A percentile compares a stretch with the other conserved stretches of the same genome.
phyloP scores from a whole-genome alignment of 2,888 invertebrate genomes.

The Limenitis camilla region DNA sequence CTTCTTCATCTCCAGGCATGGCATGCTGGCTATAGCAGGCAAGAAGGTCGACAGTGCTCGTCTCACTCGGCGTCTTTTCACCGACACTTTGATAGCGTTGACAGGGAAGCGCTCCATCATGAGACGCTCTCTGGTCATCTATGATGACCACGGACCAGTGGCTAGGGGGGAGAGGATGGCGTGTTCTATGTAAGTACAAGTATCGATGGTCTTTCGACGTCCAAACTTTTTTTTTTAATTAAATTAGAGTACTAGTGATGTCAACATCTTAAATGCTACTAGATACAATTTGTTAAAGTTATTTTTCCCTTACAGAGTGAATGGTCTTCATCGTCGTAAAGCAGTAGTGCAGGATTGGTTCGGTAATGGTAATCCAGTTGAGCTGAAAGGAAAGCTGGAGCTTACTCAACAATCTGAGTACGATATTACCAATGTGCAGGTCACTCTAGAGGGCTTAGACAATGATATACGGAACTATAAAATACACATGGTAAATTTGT shows the following conservation, averaged over 20 bases:
- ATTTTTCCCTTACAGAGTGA: too few species aligned
- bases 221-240: too few species aligned
- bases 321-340: slow-evolving; percentile 83
- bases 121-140: slow-evolving; percentile 88
- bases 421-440: slow-evolving; percentile 85
- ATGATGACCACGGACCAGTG: slow-evolving; percentile 89
- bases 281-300: too few species aligned
- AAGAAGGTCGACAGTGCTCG: slow-evolving; percentile 77
- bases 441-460: slow-evolving; percentile 81
- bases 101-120: slow-evolving; percentile 83
- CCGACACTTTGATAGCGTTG: slow-evolving; percentile 84
- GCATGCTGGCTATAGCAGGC: slow-evolving; percentile 83
- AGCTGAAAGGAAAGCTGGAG: slow-evolving; percentile 84
- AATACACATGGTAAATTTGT: slow-evolving; percentile 83
- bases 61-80: slow-evolving; percentile 84
- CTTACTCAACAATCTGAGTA: slow-evolving; percentile 90
- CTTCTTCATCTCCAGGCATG: slow-evolving; percentile 66
- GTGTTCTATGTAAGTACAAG: slow-evolving; percentile 82
- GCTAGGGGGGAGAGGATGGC: slow-evolving; percentile 92
- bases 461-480: slow-evolving; percentile 81
- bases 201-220: too few species aligned
- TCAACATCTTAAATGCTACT: too few species aligned
- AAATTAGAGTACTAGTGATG: too few species aligned
- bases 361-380: slow-evolving; percentile 80
- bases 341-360: slow-evolving; percentile 92